These are phyloP conservation scores for Hesperophylax magnus DNA, from an alignment of 1,140 invertebrate species.

Conservation along the genomic window DNA sequence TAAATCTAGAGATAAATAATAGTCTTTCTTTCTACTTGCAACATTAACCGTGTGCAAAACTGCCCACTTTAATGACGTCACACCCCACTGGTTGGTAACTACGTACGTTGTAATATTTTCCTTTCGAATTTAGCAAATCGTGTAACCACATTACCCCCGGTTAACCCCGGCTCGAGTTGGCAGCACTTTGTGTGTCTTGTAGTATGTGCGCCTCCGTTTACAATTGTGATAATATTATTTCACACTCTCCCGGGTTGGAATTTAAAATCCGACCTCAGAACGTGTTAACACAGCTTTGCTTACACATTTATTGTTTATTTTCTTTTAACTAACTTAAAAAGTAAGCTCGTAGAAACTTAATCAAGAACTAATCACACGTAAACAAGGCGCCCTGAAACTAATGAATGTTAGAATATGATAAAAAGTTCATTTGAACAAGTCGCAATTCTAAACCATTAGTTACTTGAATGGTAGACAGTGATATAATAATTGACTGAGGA, in stretches of 20 bases:
- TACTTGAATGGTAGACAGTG: too few relatives aligned
- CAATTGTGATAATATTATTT: constrained; percentile 36
- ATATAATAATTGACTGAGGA: too few relatives aligned
- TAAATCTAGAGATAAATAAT: background rate
- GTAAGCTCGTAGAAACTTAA: background rate
- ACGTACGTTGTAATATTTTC: constrained; percentile 46
- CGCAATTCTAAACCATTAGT: too few relatives aligned
- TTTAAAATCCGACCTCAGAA: constrained; percentile 2
- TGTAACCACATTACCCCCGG: constrained; percentile 38
- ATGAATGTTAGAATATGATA: background rate
- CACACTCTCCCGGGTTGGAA: constrained; percentile 1
- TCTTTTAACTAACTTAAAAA: background rate
- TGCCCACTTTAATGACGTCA: constrained; percentile 33
- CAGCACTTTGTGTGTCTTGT: constrained; percentile 31
- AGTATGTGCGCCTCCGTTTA: constrained; percentile 41
- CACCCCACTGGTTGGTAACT: constrained; percentile 35
- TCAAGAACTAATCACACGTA: background rate
- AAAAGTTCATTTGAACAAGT: too few relatives aligned
- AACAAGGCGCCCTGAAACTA: background rate
- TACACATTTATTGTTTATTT: background rate
- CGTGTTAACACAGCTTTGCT: constrained; percentile 1
- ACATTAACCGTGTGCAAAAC: background rate
- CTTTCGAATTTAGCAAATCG: constrained; percentile 52
- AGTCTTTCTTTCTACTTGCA: background rate
- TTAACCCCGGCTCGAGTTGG: constrained; percentile 37